Evolutionary conservation across 2,113 vertebrate genomes (phyloP).

Genomic region (Cyphomyrus plagiostoma): DNA sequence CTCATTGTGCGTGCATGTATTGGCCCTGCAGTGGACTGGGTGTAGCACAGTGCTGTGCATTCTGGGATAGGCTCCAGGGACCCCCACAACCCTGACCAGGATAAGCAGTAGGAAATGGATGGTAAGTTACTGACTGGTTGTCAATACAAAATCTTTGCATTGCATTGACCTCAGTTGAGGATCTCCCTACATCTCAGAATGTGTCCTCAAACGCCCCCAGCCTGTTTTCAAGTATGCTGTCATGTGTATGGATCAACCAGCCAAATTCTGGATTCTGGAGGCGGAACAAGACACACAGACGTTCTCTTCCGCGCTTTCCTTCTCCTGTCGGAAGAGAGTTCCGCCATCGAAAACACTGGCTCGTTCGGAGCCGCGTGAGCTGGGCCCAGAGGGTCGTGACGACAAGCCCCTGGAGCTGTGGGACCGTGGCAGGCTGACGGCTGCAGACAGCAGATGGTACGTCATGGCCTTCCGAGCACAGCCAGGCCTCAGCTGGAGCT

Average conservation of each 20-base stretch:
- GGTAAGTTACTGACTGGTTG: not conserved
- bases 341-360: not conserved
- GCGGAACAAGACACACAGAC: not conserved
- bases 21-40: not conserved
- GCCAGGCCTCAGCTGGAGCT: not conserved
- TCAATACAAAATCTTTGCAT: not conserved
- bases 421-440: not conserved
- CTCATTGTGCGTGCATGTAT: not conserved
- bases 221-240: not conserved
- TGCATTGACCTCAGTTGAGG: not conserved
- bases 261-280: not conserved
- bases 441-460: not conserved
- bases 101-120: not conserved
- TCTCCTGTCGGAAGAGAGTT: not conserved
- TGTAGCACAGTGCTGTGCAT: not conserved
- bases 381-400: not conserved
- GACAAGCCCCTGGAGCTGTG: not conserved
- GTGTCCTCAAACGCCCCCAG: not conserved
- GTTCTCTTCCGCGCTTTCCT: not conserved
- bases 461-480: not conserved
- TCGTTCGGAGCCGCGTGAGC: not conserved
- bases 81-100: not conserved
- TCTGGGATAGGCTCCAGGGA: not conserved
- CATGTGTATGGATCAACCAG: not conserved
- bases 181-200: not conserved